Conservation (phyloP, 2,113 vertebrate species). For the Neotoma lepida region DNA sequence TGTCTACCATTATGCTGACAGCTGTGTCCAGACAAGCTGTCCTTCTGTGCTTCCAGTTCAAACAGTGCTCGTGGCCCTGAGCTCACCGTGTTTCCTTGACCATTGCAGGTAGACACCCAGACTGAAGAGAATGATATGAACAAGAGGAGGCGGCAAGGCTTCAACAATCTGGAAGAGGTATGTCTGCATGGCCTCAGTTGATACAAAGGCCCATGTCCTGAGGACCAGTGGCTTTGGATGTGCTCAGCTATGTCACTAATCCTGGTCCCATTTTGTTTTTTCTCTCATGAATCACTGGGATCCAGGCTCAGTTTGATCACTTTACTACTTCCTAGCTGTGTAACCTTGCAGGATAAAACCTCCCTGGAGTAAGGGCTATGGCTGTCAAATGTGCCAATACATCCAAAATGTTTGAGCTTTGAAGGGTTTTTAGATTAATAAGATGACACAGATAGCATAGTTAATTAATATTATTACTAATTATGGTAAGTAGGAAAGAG, state of each 20-base stretch:
- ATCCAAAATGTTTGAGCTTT: neutral
- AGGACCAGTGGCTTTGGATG: neutral
- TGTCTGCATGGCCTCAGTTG: constrained; percentile 67
- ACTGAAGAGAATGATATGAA: constrained; percentile 89
- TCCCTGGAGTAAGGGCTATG: neutral
- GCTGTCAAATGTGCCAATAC: neutral
- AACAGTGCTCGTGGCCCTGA: neutral
- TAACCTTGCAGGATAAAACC: neutral
- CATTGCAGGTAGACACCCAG: constrained; percentile 90
- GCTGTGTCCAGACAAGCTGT: neutral
- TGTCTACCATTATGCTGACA: neutral
- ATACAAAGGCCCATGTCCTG: neutral
- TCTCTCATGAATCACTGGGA: neutral
- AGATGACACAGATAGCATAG: neutral
- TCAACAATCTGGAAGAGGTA: constrained; percentile 91
- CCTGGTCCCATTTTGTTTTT: neutral
- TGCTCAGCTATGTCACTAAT: neutral
- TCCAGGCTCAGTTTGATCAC: neutral
- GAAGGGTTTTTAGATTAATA: neutral
- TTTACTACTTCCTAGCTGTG: neutral
- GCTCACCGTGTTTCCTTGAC: constrained; percentile 38
- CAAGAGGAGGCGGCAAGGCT: constrained; percentile 92
- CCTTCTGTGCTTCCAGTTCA: neutral
- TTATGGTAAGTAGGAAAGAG: neutral
- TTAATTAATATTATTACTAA: neutral